Conservation (phyloP, 2,113 vertebrate species). For the Gracilinanus agilis region DNA sequence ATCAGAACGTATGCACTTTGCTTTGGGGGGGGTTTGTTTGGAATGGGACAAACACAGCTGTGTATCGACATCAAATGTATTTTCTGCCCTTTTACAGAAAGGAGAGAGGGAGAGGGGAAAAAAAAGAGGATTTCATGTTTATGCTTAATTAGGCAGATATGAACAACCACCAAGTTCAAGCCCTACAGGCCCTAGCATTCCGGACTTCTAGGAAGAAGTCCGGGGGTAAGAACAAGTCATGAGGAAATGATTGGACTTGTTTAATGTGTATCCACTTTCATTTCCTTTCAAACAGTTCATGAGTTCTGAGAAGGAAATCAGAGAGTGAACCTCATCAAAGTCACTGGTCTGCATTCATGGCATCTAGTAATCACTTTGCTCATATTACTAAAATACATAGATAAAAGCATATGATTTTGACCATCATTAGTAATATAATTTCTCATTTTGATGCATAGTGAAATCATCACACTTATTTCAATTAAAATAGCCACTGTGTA, state of each 20-base stretch:
- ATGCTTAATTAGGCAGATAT: constrained; percentile 28
- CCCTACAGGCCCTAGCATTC: not conserved
- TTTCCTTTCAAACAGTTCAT: constrained; percentile 48
- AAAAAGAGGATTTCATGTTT: not conserved
- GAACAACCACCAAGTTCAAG: constrained; percentile 44
- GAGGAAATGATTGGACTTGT: not conserved
- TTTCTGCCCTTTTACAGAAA: constrained; percentile 17
- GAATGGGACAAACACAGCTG: constrained; percentile 60
- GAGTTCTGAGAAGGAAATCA: constrained; percentile 67
- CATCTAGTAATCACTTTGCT: constrained; percentile 66
- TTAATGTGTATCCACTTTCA: not conserved
- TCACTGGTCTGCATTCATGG: constrained; percentile 56
- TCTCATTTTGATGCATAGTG: constrained; percentile 60
- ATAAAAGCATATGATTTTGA: constrained; percentile 53
- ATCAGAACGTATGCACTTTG: constrained; percentile 56
- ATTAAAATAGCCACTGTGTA: constrained; percentile 61
- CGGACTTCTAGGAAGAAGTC: not conserved
- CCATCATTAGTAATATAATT: constrained; percentile 62
- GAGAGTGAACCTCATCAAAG: constrained; percentile 66
- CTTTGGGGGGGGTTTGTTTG: constrained; percentile 27
- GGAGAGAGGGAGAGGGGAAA: constrained; percentile 59
- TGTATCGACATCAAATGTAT: constrained; percentile 9
- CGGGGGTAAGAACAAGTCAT: not conserved
- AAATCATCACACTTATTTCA: constrained; percentile 64
- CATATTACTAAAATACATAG: constrained; percentile 60